Evolutionary conservation across 2,888 invertebrate genomes (phyloP).

Genomic region (Chloroclystis v-ata): DNA sequence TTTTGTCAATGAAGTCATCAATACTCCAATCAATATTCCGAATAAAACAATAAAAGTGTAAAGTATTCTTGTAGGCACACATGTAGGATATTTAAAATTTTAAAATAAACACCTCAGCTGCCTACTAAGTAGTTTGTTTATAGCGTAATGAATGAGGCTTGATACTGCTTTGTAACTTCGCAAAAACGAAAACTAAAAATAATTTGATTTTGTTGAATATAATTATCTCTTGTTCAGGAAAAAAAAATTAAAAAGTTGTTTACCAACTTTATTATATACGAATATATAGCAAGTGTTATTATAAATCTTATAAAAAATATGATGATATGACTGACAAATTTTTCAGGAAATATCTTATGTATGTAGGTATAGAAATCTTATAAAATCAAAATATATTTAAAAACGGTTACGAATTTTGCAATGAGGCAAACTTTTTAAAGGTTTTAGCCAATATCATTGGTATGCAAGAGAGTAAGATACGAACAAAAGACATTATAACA

Average conservation of each 20-base stretch:
- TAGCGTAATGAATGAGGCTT: constrained; percentile 45
- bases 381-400: too few species aligned
- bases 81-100: constrained; percentile 39
- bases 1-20: background rate
- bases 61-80: constrained; percentile 39
- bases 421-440: constrained; percentile 50
- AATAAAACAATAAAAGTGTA: constrained; percentile 27
- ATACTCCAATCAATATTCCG: constrained; percentile 9
- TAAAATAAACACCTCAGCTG: constrained; percentile 44
- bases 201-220: too few species aligned
- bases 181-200: too few species aligned
- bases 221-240: too few species aligned
- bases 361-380: too few species aligned
- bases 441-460: constrained; percentile 56
- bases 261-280: too few species aligned
- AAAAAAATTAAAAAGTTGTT: too few species aligned
- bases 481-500: constrained; percentile 76
- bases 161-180: too few species aligned
- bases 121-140: constrained; percentile 45
- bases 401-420: constrained; percentile 30
- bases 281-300: too few species aligned
- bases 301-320: too few species aligned
- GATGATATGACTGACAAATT: too few species aligned
- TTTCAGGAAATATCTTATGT: too few species aligned
- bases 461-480: constrained; percentile 64